These are phyloP conservation scores for Emydoidea blandingii DNA, from an alignment of 2,797 vertebrate species.

Conservation along the genomic window DNA sequence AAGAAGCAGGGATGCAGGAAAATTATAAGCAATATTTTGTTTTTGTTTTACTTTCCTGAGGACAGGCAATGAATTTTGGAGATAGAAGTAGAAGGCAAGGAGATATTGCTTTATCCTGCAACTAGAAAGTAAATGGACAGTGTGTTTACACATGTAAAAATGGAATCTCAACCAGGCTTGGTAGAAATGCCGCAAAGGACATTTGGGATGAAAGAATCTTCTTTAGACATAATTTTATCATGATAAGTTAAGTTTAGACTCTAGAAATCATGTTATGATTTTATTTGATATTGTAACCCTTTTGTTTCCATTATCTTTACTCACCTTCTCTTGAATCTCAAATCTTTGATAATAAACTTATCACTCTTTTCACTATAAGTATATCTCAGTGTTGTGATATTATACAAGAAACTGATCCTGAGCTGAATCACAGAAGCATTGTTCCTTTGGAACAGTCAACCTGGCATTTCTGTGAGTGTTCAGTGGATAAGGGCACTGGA, in stretches of 20 bases:
- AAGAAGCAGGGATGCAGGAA: neutral
- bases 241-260: neutral
- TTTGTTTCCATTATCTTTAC: no score
- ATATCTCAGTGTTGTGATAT: no score
- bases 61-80: neutral
- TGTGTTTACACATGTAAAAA: neutral
- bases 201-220: neutral
- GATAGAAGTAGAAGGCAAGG: neutral
- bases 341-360: no score
- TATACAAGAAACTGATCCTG: no score
- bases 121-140: neutral
- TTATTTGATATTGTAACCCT: neutral
- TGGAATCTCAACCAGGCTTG: neutral
- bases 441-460: no score
- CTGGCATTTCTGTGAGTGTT: no score
- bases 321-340: no score
- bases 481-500: no score
- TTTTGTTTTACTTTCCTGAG: neutral
- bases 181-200: neutral
- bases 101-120: neutral
- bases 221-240: neutral
- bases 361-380: no score
- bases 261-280: neutral
- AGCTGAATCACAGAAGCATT: no score
- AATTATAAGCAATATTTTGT: neutral